Conservation (phyloP, 2,888 invertebrate species). For the Diloba caeruleocephala region DNA sequence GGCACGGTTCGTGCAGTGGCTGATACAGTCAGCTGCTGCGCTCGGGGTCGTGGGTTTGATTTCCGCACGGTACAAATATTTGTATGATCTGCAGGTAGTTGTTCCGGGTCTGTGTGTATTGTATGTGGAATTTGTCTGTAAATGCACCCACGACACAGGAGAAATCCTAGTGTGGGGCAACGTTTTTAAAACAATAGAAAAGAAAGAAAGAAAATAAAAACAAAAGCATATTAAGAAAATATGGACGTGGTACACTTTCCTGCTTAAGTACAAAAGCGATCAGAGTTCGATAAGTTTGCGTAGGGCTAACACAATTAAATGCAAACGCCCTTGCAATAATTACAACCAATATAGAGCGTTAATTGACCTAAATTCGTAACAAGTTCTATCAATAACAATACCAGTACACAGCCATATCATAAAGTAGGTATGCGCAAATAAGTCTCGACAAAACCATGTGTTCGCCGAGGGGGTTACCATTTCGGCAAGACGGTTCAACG, state of each 20-base stretch:
- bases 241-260: neutral
- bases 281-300: slow-evolving; percentile 1
- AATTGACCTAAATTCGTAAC: slow-evolving; percentile 53
- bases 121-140: too few relatives aligned
- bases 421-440: slow-evolving; percentile 64
- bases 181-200: too few relatives aligned
- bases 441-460: slow-evolving; percentile 64
- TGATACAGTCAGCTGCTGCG: too few relatives aligned
- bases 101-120: too few relatives aligned
- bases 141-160: too few relatives aligned
- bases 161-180: too few relatives aligned
- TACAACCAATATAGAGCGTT: slow-evolving; percentile 42
- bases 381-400: slow-evolving; percentile 30
- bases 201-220: too few relatives aligned
- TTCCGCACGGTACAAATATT: too few relatives aligned
- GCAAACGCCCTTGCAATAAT: slow-evolving; percentile 45
- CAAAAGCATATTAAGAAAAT: too few relatives aligned
- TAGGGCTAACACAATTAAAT: slow-evolving; percentile 30
- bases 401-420: slow-evolving; percentile 3
- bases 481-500: slow-evolving; percentile 69
- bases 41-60: too few relatives aligned
- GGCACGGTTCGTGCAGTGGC: too few relatives aligned
- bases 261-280: neutral
- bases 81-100: too few relatives aligned
- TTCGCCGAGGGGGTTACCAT: slow-evolving; percentile 67